Evolutionary conservation across 2,113 vertebrate genomes (phyloP).

Genomic region (Crotalus viridis): DNA sequence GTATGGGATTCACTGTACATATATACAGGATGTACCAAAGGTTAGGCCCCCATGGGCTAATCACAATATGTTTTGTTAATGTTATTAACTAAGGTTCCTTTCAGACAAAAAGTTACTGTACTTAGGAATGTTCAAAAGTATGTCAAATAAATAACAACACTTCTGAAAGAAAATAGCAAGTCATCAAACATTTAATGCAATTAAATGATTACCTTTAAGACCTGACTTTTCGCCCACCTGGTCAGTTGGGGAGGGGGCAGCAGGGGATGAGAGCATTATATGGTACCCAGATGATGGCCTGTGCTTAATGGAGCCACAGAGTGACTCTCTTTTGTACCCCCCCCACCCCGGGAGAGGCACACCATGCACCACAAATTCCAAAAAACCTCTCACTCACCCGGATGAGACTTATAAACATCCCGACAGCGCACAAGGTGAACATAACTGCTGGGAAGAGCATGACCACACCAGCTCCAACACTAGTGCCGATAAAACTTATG

Average conservation of each 20-base stretch:
- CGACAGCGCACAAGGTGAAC: constrained; percentile 79
- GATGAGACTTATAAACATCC: constrained; percentile 81
- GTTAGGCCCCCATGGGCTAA: neutral
- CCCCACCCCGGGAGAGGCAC: neutral
- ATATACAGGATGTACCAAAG: too few relatives aligned
- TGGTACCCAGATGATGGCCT: neutral
- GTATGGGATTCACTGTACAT: too few relatives aligned
- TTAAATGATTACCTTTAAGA: neutral
- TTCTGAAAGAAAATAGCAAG: neutral
- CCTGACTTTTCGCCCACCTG: neutral
- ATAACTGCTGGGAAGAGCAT: constrained; percentile 88
- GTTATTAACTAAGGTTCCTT: neutral
- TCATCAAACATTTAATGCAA: neutral
- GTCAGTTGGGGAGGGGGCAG: neutral
- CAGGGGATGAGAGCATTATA: neutral
- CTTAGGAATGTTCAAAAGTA: neutral
- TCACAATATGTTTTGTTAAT: neutral
- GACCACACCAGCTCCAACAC: constrained; percentile 79
- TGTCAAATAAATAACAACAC: neutral
- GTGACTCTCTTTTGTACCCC: neutral
- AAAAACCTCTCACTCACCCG: constrained; percentile 74
- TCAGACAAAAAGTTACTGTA: neutral
- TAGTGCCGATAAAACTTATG: constrained; percentile 76
- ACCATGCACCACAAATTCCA: neutral
- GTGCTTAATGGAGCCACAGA: neutral